These are phyloP conservation scores for Syrista parreyssii DNA, from an alignment of 2,888 invertebrate species.

Conservation along the genomic window DNA sequence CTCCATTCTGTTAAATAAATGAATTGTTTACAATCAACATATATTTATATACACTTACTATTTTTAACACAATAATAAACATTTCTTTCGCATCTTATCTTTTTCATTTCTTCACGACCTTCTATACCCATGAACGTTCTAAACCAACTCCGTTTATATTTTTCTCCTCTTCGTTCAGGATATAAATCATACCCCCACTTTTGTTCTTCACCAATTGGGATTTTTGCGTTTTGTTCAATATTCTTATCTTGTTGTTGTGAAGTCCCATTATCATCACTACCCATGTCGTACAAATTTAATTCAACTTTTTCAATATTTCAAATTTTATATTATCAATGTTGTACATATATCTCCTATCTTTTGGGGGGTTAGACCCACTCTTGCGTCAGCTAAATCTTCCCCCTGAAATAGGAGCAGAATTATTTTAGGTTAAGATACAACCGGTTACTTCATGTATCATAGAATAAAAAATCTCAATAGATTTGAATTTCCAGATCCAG, in stretches of 20 bases:
- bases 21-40: neutral
- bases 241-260: neutral
- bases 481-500: too few species aligned
- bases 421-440: too few species aligned
- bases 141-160: conserved; percentile 69
- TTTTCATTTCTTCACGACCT: conserved; percentile 77
- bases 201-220: neutral
- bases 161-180: conserved; percentile 79
- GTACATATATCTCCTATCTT: neutral
- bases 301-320: neutral
- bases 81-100: conserved; percentile 83
- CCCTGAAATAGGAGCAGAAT: too few species aligned
- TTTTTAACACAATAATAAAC: conserved; percentile 80
- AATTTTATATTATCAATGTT: neutral
- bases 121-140: conserved; percentile 74
- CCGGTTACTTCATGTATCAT: too few species aligned
- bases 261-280: neutral
- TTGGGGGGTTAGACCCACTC: neutral
- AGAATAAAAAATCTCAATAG: too few species aligned
- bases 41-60: conserved; percentile 68
- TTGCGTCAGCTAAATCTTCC: neutral
- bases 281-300: neutral
- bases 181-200: conserved; percentile 70
- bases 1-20: conserved; percentile 1
- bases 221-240: neutral